A percentile compares a stretch with the other conserved stretches of the same genome.
Conservation (phyloP, 2,888 invertebrate genomes). For the Cotesia congregata region DNA sequence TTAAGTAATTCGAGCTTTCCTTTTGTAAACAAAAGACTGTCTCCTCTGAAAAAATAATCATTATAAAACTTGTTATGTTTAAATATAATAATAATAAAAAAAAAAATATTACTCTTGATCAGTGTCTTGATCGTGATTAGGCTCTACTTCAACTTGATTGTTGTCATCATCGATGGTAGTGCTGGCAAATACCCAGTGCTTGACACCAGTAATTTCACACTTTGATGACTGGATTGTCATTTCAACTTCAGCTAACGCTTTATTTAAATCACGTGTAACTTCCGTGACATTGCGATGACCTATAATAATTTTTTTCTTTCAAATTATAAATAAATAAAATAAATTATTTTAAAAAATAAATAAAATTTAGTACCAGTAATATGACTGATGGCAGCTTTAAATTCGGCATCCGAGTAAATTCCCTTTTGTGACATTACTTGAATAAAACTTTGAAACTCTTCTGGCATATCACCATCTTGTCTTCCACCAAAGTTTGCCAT, state of each 20-base stretch:
- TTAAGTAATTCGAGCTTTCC: conserved; percentile 56
- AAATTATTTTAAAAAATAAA: not conserved
- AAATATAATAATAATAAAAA: not conserved
- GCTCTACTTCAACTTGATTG: not conserved
- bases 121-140: not conserved
- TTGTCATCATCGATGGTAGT: conserved; percentile 50
- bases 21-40: conserved; percentile 47
- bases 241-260: conserved; percentile 53
- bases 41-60: conserved; percentile 14
- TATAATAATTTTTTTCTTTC: conserved; percentile 33
- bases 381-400: conserved; percentile 25
- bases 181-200: conserved; percentile 59
- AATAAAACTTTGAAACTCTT: conserved; percentile 52
- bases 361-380: conserved; percentile 40
- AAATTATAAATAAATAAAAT: not conserved
- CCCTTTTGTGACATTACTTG: conserved; percentile 59
- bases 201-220: conserved; percentile 62
- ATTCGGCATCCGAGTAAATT: conserved; percentile 45
- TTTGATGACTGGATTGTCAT: conserved; percentile 57
- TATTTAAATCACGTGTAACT: conserved; percentile 56
- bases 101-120: not conserved
- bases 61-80: not conserved
- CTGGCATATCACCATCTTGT: not conserved
- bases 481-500: not conserved
- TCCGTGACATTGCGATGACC: conserved; percentile 32